Evolutionary conservation across 2,888 invertebrate genomes (phyloP).

Genomic region (Drosophila greeni): DNA sequence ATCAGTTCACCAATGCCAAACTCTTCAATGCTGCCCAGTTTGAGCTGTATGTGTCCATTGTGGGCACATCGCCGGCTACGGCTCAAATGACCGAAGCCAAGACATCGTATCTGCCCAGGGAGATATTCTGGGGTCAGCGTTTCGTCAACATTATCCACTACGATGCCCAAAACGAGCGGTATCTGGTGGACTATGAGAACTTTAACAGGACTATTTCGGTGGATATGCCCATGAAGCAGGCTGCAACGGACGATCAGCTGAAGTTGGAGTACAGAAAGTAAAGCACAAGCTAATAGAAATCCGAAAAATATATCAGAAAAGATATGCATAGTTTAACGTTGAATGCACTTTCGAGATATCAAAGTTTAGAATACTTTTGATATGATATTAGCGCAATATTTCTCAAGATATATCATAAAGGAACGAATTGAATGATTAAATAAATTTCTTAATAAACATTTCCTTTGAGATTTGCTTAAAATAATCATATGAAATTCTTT

Average conservation of each 20-base stretch:
- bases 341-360: background rate
- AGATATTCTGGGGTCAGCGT: constrained; percentile 91
- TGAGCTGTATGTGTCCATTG: constrained; percentile 89
- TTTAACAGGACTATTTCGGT: constrained; percentile 78
- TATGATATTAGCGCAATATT: background rate
- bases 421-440: background rate
- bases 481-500: background rate
- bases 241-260: constrained; percentile 11
- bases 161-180: constrained; percentile 81
- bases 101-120: constrained; percentile 88
- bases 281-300: background rate
- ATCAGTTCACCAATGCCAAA: constrained; percentile 85
- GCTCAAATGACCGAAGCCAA: constrained; percentile 85
- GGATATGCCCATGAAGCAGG: constrained; percentile 54
- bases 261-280: constrained; percentile 41
- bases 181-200: constrained; percentile 78
- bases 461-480: background rate
- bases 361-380: background rate
- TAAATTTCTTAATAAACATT: background rate
- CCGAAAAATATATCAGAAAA: background rate
- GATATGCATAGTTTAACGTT: background rate
- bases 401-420: no score
- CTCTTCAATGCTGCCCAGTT: constrained; percentile 88
- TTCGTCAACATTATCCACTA: constrained; percentile 85
- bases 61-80: constrained; percentile 89